A percentile compares a stretch with the other conserved stretches of the same genome.
These are phyloP conservation scores for Drosophila watanabei DNA, from an alignment of 1,140 invertebrate species.

Conservation along the genomic window DNA sequence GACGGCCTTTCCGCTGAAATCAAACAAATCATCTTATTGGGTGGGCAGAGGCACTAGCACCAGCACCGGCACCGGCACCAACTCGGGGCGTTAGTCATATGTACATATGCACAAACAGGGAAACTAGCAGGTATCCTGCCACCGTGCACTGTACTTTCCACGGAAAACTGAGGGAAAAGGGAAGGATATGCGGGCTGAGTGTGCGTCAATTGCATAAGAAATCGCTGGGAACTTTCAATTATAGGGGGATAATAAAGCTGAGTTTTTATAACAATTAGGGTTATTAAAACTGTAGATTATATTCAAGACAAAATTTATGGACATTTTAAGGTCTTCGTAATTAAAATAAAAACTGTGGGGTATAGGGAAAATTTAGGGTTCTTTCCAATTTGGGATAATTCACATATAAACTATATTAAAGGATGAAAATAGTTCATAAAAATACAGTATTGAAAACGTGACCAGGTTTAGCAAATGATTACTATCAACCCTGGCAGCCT, in stretches of 20 bases:
- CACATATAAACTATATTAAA: no score
- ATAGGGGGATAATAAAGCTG: background rate
- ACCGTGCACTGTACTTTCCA: constrained; percentile 2
- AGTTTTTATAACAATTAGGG: background rate
- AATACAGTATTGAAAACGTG: background rate
- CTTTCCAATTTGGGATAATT: no score
- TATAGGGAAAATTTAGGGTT: background rate
- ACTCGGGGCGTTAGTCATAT: constrained; percentile 49
- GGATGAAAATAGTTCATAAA: no score
- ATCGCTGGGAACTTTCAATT: constrained; percentile 16
- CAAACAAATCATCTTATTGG: constrained; percentile 79
- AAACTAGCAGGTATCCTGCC: background rate
- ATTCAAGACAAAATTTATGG: no score
- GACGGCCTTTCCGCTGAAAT: constrained; percentile 61
- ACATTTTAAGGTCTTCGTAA: background rate
- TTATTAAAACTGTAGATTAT: background rate
- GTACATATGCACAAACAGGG: constrained; percentile 28
- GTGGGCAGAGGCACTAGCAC: constrained; percentile 45
- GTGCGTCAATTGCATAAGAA: constrained; percentile 9
- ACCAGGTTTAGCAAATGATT: background rate
- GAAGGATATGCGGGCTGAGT: background rate
- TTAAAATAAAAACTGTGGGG: background rate
- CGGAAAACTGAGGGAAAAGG: background rate
- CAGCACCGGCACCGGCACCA: background rate
- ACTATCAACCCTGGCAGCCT: background rate